Evolutionary conservation across 2,888 invertebrate species (phyloP).

Genomic region (Glyphotaelius pellucidus): DNA sequence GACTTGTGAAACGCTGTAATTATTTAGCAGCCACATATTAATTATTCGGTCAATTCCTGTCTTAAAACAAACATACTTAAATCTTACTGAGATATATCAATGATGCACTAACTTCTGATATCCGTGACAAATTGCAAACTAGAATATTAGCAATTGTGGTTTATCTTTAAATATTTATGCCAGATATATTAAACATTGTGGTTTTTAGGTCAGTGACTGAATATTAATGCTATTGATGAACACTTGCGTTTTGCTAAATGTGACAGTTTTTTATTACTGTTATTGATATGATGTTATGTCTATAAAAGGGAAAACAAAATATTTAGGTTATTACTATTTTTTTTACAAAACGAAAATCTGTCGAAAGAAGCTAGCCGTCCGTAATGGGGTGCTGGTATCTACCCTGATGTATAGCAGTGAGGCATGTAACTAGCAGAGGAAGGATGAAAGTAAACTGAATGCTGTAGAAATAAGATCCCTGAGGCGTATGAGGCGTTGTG

Average conservation of each 20-base stretch:
- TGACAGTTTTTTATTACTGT: neutral
- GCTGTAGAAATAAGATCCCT: too few relatives aligned
- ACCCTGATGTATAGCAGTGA: too few relatives aligned
- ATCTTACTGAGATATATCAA: neutral
- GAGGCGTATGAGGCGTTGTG: too few relatives aligned
- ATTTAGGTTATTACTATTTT: neutral
- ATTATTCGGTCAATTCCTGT: neutral
- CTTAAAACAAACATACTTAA: neutral
- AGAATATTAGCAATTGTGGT: neutral
- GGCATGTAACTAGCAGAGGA: too few relatives aligned
- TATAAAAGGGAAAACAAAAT: neutral
- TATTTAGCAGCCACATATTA: neutral
- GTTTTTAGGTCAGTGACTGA: conserved; percentile 38
- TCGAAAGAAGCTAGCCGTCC: too few relatives aligned
- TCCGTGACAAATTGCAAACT: neutral
- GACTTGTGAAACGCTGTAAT: neutral
- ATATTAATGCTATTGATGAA: neutral
- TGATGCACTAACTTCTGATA: neutral
- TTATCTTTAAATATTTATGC: neutral
- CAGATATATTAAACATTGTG: neutral
- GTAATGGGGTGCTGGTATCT: too few relatives aligned
- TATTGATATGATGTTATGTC: neutral
- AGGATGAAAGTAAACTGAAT: too few relatives aligned
- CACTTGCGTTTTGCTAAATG: too few relatives aligned
- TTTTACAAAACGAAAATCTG: too few relatives aligned